Conservation (phyloP, 2,797 vertebrate genomes). For the Xerus rutilus region DNA sequence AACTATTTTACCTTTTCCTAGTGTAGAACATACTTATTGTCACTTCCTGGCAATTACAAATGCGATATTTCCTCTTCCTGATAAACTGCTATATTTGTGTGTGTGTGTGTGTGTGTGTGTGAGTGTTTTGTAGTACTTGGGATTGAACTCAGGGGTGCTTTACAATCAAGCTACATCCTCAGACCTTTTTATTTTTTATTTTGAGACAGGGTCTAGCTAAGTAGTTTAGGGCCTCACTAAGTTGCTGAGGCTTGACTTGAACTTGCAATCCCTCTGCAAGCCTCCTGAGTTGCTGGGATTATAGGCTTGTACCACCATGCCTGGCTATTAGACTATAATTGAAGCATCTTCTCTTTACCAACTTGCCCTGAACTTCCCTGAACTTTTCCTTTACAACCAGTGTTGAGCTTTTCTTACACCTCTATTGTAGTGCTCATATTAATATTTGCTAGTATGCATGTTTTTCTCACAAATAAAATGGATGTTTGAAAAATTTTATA, state of each 20-base stretch:
- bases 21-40: neutral
- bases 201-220: too few species aligned
- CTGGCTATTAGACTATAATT: neutral
- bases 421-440: slow-evolving; percentile 6
- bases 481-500: neutral
- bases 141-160: too few species aligned
- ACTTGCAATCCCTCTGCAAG: too few species aligned
- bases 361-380: neutral
- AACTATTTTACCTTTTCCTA: neutral
- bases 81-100: neutral
- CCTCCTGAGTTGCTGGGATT: too few species aligned
- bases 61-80: neutral
- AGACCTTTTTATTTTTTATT: too few species aligned
- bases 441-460: neutral
- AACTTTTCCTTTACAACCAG: neutral
- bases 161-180: too few species aligned
- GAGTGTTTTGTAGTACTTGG: too few species aligned
- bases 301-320: too few species aligned
- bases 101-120: too few species aligned
- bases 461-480: slow-evolving; percentile 47
- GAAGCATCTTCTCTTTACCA: neutral
- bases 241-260: too few species aligned
- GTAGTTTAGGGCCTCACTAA: too few species aligned
- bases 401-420: slow-evolving; percentile 22
- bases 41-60: slow-evolving; percentile 13